phyloP scores from a whole-genome alignment of 2,113 vertebrate genomes.

The Tiliqua scincoides region DNA sequence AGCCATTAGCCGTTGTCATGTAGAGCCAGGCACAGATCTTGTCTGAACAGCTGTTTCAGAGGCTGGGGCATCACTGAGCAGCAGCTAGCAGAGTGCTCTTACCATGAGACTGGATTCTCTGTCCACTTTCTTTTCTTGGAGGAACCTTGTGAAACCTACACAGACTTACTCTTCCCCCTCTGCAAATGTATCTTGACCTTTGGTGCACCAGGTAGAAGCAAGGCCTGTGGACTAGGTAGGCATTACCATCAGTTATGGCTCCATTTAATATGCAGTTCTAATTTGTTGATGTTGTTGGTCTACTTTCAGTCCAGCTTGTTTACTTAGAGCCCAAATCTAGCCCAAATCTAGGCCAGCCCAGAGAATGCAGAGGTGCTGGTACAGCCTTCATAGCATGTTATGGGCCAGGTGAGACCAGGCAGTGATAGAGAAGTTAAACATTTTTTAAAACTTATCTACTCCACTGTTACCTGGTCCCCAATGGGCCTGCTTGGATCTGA shows the following conservation, averaged over 20 bases:
- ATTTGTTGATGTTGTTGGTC: background rate
- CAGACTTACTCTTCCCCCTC: background rate
- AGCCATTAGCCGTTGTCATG: conserved; percentile 13
- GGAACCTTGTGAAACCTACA: background rate
- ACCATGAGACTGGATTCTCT: too few species aligned
- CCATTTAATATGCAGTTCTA: background rate
- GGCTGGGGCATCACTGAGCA: background rate
- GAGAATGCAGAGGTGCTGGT: too few species aligned
- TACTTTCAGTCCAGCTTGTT: background rate
- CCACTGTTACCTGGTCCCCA: too few species aligned
- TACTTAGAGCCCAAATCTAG: background rate
- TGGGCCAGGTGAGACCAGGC: too few species aligned
- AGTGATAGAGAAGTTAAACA: too few species aligned
- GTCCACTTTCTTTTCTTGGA: background rate
- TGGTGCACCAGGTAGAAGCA: background rate
- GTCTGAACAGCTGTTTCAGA: background rate
- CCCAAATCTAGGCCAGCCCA: too few species aligned
- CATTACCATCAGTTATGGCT: too few species aligned
- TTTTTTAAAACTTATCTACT: too few species aligned
- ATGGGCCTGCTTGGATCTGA: too few species aligned
- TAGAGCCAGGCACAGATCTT: background rate
- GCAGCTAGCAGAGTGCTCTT: background rate
- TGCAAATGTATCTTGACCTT: background rate
- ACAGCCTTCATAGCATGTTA: too few species aligned
- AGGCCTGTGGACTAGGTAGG: background rate